phyloP scores from a whole-genome alignment of 2,797 vertebrate species.

The Poeciliopsis turneri region DNA sequence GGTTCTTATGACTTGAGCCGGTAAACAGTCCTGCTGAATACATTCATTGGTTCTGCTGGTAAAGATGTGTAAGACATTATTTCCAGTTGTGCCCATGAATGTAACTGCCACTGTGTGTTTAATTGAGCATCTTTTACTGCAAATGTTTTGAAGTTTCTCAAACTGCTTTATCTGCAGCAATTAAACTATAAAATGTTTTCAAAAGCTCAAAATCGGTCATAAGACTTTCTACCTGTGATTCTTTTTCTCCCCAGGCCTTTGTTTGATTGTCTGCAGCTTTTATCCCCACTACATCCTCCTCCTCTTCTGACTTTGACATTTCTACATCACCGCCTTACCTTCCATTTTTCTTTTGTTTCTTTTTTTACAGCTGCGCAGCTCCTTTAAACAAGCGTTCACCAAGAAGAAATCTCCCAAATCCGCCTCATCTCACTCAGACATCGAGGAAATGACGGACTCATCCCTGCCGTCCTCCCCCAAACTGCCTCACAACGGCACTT shows the following conservation, averaged over 20 bases:
- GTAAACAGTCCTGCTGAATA: not conserved
- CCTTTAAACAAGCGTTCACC: conserved; percentile 98
- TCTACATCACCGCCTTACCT: not conserved
- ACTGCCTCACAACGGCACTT: conserved; percentile 87
- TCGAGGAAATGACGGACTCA: conserved; percentile 98
- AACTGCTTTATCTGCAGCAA: not conserved
- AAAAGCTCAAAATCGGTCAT: conserved; percentile 37
- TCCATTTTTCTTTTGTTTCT: conserved; percentile 1
- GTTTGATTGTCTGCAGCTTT: conserved; percentile 38
- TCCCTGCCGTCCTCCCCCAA: conserved; percentile 95
- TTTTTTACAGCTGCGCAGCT: conserved; percentile 89
- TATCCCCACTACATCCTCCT: conserved; percentile 30
- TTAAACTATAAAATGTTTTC: not conserved
- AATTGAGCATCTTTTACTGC: not conserved
- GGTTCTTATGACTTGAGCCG: conserved; percentile 40
- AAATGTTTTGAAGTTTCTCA: not conserved
- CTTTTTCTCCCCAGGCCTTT: conserved; percentile 32
- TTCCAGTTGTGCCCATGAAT: not conserved
- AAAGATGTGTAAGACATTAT: not conserved
- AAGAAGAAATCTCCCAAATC: conserved; percentile 99
- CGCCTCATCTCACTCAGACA: conserved; percentile 97
- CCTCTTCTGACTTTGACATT: conserved; percentile 1
- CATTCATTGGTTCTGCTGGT: conserved; percentile 2
- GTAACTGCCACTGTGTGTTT: not conserved
- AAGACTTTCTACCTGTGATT: conserved; percentile 27